Percentiles rank a stretch among this genome's conserved stretches.
phyloP scores from a whole-genome alignment of 1,140 invertebrate species.

The Saccostrea glomerata region DNA sequence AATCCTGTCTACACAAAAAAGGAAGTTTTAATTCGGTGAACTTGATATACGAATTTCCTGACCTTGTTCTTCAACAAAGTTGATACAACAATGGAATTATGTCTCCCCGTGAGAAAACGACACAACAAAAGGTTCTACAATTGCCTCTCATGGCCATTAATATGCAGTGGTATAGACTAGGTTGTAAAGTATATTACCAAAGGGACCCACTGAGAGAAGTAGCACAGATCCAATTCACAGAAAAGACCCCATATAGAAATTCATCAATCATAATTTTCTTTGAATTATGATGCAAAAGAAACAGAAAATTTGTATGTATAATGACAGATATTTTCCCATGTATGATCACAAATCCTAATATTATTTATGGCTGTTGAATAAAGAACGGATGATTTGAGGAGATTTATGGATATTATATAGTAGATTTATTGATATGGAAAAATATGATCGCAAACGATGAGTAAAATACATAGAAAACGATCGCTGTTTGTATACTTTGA shows the following conservation, averaged over 20 bases:
- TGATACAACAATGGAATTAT: constrained; percentile 29
- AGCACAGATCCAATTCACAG: background rate
- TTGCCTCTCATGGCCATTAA: background rate
- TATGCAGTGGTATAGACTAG: background rate
- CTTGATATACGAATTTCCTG: background rate
- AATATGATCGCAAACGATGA: background rate
- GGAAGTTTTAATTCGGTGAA: constrained; percentile 12
- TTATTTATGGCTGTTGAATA: background rate
- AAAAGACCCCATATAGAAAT: background rate
- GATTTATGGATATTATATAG: constrained; percentile 11
- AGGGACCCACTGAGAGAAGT: background rate
- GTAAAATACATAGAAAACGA: background rate
- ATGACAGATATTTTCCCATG: background rate
- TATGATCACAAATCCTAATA: background rate
- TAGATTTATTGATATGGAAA: constrained; percentile 4
- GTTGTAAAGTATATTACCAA: background rate
- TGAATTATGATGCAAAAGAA: constrained; percentile 19
- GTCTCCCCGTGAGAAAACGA: constrained; percentile 23
- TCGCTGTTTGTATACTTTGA: background rate
- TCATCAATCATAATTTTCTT: constrained; percentile 20
- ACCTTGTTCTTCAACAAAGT: background rate
- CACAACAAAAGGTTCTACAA: background rate
- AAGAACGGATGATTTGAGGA: background rate
- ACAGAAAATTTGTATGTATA: background rate
- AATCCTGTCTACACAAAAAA: background rate